Conservation (phyloP, 2,113 vertebrate genomes). For the Xenopus borealis region DNA sequence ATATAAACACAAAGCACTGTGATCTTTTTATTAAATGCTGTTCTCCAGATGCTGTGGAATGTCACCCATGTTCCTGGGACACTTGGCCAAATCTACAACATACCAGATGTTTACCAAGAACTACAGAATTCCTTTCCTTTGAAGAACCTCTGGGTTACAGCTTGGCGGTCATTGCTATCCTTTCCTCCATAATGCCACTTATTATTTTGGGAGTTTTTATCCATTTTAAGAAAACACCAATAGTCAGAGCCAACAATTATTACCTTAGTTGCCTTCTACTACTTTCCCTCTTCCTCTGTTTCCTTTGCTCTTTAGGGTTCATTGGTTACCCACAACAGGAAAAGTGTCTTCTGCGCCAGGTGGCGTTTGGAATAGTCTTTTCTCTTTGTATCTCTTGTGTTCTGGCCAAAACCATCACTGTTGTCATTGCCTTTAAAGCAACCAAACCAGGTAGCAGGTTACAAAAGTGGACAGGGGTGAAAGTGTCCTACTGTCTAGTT, state of each 20-base stretch:
- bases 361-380: conserved; percentile 15
- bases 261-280: conserved; percentile 19
- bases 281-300: conserved; percentile 13
- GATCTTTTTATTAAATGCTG: too few relatives aligned
- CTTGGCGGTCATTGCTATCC: not conserved
- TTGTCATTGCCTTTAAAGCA: conserved; percentile 67
- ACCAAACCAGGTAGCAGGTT: conserved; percentile 71
- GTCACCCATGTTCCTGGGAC: conserved; percentile 45
- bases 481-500: not conserved
- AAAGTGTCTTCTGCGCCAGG: conserved; percentile 7
- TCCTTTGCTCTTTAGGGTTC: conserved; percentile 28
- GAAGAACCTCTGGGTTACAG: conserved; percentile 9
- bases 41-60: not conserved
- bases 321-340: conserved; percentile 1
- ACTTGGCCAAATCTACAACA: conserved; percentile 49
- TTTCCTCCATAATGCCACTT: conserved; percentile 7
- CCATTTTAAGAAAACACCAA: conserved; percentile 74
- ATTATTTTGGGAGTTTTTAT: conserved; percentile 5
- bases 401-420: conserved; percentile 21
- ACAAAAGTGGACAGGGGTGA: not conserved
- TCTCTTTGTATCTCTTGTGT: conserved; percentile 3
- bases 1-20: too few relatives aligned
- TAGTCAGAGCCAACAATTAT: conserved; percentile 79
- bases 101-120: conserved; percentile 48
- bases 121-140: conserved; percentile 41